Base-by-base conservation (phyloP, 2,113 vertebrate species). In the Sterna hirundo region DNA sequence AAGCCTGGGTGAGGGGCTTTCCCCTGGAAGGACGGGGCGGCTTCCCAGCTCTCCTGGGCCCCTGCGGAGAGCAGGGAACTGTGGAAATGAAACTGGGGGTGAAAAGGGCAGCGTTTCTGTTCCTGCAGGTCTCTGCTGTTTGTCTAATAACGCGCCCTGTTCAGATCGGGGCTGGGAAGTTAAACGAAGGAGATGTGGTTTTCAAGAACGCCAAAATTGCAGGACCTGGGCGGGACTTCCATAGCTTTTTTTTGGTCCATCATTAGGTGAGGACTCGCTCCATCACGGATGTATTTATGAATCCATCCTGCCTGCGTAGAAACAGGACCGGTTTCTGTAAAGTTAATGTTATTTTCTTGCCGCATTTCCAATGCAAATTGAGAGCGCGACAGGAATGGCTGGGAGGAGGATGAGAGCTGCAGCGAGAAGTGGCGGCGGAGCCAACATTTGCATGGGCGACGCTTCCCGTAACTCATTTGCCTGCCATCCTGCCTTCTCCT, bases 361-460 rank as follows among this genome's bases (percentile, higher is more conserved):
- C 36, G 5, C 54, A 36, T 94, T 95, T 97, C 62, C 84, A 91
- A 95, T 91, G 97, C 94, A 97, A 94, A 94, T 94, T 94, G 26
- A 65, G 85, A 54, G 72, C 64, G 64, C 25, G 89, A 34, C 70
- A 88, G 32, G 94, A 95, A 86, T 29, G 65, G 78, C 74, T 91
- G 46, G 23, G 6, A 91, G 23, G 6, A 91, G 94, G 91, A 62
- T 14, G 40, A 69, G 86, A 72, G 47, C 32, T 58, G 25, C 23
- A 29, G 83, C 5, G 62, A 51, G 62, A 82, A 85, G 77, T 57
- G 60, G 11, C 16, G 71, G 84, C 74, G 10, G 77, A 47, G 87
- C 2, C 36, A 21, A 5, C 83, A 76, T 97, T 96, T 97, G 93
- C 95, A 88, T 96, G 13, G 87, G 78, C 87, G 64, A 7, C 75